Percentiles rank a stretch among this genome's conserved stretches.
Evolutionary conservation across 92 coral and sea anemone genomes (phyloP).

Genomic region (Paramuricea clavata): DNA sequence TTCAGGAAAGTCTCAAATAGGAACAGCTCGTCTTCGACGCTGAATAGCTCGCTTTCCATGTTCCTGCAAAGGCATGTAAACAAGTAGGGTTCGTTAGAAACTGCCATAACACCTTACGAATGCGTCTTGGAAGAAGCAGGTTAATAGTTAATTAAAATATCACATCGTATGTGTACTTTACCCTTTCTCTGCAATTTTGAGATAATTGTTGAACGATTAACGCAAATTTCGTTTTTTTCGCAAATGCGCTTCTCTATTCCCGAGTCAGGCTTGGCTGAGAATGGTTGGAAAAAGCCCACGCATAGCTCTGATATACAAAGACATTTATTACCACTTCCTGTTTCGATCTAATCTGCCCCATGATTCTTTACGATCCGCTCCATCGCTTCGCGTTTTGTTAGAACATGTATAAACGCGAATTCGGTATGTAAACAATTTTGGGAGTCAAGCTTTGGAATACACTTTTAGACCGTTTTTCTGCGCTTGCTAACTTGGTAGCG

Average conservation of each 20-base stretch:
- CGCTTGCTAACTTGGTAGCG: neutral
- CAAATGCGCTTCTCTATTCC: neutral
- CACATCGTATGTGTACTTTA: neutral
- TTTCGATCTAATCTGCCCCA: slow-evolving; percentile 9
- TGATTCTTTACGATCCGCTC: slow-evolving; percentile 2
- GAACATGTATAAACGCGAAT: slow-evolving; percentile 33
- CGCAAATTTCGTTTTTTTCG: neutral
- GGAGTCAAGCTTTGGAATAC: neutral
- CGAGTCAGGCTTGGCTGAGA: slow-evolving; percentile 9
- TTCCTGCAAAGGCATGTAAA: neutral
- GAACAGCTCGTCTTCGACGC: slow-evolving; percentile 30
- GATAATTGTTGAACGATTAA: neutral
- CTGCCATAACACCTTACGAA: neutral
- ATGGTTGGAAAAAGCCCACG: slow-evolving; percentile 25
- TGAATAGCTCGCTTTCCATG: neutral
- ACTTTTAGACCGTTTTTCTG: neutral
- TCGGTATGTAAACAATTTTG: neutral
- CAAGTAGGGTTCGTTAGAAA: neutral
- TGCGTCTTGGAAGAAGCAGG: neutral
- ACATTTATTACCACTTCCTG: slow-evolving; percentile 2
- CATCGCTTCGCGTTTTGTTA: slow-evolving; percentile 7
- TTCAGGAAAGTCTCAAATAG: slow-evolving; percentile 26
- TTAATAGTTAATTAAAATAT: neutral
- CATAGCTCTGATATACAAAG: slow-evolving; percentile 9
- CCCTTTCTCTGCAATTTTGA: neutral